A percentile compares a stretch with the other conserved stretches of the same genome.
These are phyloP conservation scores for Camptogramma bilineatum DNA, from an alignment of 2,888 invertebrate species.

Conservation along the genomic window DNA sequence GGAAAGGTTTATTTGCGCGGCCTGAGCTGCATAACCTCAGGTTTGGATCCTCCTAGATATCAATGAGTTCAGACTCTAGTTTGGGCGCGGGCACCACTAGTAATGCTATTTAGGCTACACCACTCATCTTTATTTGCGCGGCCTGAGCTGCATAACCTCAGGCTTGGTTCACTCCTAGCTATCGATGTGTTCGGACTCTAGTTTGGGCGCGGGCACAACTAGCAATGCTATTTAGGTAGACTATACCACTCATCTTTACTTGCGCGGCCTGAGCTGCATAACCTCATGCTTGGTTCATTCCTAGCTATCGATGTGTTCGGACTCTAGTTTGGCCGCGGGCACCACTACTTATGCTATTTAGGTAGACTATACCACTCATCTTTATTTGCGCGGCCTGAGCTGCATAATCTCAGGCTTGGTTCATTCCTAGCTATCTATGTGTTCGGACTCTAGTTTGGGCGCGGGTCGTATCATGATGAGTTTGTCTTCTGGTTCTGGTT, in stretches of 20 bases:
- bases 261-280: background rate
- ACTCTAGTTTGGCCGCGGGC: too few relatives aligned
- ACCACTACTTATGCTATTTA: too few relatives aligned
- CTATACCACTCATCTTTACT: background rate
- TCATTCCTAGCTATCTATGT: conserved; percentile 69
- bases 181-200: too few relatives aligned
- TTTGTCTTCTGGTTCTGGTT: conserved; percentile 82
- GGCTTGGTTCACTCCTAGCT: too few relatives aligned
- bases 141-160: too few relatives aligned
- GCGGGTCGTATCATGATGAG: conserved; percentile 69
- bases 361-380: too few relatives aligned
- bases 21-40: background rate
- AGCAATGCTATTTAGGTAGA: background rate
- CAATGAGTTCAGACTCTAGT: too few relatives aligned
- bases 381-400: conserved; percentile 28
- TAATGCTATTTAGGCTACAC: background rate
- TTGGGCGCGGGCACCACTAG: too few relatives aligned
- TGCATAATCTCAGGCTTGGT: conserved; percentile 28
- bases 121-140: background rate
- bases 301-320: too few relatives aligned
- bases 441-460: conserved; percentile 68
- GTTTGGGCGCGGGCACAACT: too few relatives aligned
- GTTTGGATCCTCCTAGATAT: too few relatives aligned
- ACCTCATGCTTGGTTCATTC: too few relatives aligned
- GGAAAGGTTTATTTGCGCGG: conserved; percentile 2